Evolutionary conservation across 2,113 vertebrate genomes (phyloP), one percentile per base, ranked within the genome.

Genomic region (Turnix velox): DNA sequence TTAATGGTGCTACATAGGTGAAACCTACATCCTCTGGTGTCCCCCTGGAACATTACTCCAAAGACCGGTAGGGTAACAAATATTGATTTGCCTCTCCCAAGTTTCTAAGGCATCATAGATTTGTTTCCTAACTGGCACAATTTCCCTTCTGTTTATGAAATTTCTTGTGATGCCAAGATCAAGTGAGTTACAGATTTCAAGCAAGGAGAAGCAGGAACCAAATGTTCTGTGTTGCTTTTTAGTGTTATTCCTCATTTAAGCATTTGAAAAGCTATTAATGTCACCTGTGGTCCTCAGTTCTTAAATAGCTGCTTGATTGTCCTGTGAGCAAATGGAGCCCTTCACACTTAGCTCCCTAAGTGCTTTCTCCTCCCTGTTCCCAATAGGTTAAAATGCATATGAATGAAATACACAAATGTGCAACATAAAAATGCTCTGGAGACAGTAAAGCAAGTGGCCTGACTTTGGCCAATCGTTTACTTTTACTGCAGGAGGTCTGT

Each of bases 361-460:
- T n/a, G 43, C 67, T 91, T 83, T 87, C 49, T 83, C 35, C 68
- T 93, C 62, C 61, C 39, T 68, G 6, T 22, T 49, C 58, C 52
- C 86, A 79, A 49, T 19, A 67, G 40, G 40, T 35, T 87, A 82
- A 73, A 59, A 72, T 39, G 18, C 31, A 7, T 75, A 88, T 87
- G 76, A 96, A 87, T 77, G 77, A 86, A 90, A 80, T 46, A 65
- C 45, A 51, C 77, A 68, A 73, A 72, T 35, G 62, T 46, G 42
- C 76, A 72, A 90, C 55, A 76, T 20, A 66, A 76, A 90, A 87
- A 68, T 61, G 74, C 33, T 84, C 78, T 75, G 78, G 80, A 86
- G 55, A 81, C 75, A 81, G 86, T 46, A 86, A 77, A 92, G 69
- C 77, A 88, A 88, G 74, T 77, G 87, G 87, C 59, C 39, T 76